phyloP scores from a whole-genome alignment of 2,797 vertebrate genomes.

The Dermochelys coriacea region DNA sequence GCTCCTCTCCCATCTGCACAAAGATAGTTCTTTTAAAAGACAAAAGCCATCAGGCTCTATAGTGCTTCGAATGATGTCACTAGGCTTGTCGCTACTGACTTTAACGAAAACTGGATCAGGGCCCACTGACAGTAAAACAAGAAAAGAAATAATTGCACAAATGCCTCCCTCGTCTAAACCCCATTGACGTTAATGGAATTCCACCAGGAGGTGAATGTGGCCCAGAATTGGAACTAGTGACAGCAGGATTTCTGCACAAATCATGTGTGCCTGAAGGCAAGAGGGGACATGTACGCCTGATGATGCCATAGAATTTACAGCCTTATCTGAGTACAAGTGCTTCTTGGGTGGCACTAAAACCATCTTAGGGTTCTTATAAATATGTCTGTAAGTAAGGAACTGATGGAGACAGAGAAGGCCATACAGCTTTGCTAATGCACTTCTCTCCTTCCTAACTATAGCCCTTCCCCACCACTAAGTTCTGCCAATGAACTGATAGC shows the following conservation, averaged over 20 bases:
- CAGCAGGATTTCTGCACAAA: neutral
- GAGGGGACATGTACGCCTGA: neutral
- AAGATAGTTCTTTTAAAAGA: neutral
- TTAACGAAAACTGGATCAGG: neutral
- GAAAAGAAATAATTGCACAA: rapidly evolving
- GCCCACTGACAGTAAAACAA: neutral
- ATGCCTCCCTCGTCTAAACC: neutral
- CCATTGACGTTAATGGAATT: neutral
- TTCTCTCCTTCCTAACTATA: neutral
- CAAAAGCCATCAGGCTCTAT: rapidly evolving
- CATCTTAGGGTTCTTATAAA: neutral
- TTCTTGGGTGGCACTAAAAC: too few relatives aligned
- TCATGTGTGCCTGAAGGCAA: rapidly evolving
- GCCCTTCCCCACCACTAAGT: too few relatives aligned
- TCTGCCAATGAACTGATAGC: neutral
- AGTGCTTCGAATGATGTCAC: rapidly evolving
- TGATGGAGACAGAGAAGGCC: rapidly evolving
- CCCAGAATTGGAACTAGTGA: rapidly evolving
- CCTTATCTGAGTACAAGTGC: neutral
- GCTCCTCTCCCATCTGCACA: neutral
- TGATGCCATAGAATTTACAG: neutral
- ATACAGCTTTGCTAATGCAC: neutral
- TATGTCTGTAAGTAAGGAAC: rapidly evolving
- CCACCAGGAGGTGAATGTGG: neutral
- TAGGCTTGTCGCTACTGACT: neutral